Conservation (phyloP, 2,888 invertebrate genomes). For the Cantharis rufa region DNA sequence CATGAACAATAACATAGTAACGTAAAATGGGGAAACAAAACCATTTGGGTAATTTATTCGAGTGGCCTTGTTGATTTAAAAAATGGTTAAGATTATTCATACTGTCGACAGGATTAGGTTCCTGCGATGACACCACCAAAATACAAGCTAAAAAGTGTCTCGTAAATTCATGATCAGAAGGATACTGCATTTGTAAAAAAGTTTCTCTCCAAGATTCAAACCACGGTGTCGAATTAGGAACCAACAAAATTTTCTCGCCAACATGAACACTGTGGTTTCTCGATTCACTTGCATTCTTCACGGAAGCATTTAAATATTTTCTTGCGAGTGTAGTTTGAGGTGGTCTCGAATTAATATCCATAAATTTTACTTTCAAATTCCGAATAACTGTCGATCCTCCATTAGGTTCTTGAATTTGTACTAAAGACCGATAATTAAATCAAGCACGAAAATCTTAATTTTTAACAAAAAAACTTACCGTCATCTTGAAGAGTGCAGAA, state of each 20-base stretch:
- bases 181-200: constrained; percentile 84
- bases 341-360: constrained; percentile 81
- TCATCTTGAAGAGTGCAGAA: constrained; percentile 79
- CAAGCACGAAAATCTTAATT: constrained; percentile 15
- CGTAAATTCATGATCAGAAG: constrained; percentile 95
- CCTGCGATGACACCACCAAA: constrained; percentile 72
- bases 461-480: constrained; percentile 56
- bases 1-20: constrained; percentile 89
- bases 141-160: constrained; percentile 86
- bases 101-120: constrained; percentile 79
- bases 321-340: constrained; percentile 81
- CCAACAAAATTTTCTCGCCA: constrained; percentile 64
- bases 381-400: constrained; percentile 73
- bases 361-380: constrained; percentile 77
- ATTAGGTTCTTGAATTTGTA: constrained; percentile 82
- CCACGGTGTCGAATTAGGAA: constrained; percentile 86
- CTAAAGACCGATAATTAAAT: constrained; percentile 55
- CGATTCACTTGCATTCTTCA: constrained; percentile 49
- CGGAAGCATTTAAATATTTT: constrained; percentile 72
- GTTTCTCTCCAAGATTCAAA: constrained; percentile 94
- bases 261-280: constrained; percentile 40
- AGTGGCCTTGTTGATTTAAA: constrained; percentile 75
- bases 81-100: constrained; percentile 81
- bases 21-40: constrained; percentile 79
- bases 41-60: constrained; percentile 83